These are phyloP conservation scores for Rissa tridactyla DNA, from an alignment of 2,113 vertebrate genomes.

Conservation along the genomic window DNA sequence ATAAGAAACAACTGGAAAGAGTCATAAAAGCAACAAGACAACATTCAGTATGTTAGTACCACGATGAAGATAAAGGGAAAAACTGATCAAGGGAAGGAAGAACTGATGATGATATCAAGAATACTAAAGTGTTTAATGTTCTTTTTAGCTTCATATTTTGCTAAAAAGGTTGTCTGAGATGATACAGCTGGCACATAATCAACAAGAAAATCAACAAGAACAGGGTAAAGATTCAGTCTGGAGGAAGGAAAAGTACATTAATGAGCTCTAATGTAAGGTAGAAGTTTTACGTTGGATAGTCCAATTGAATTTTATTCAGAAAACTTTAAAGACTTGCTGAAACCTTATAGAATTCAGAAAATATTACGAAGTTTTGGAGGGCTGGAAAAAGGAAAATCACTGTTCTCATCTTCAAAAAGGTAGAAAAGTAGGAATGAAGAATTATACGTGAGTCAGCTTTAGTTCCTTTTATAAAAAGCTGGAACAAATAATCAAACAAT, in stretches of 20 bases:
- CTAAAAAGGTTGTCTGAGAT: neutral
- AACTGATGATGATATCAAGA: neutral
- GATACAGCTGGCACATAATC: neutral
- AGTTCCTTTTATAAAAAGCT: neutral
- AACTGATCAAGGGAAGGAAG: neutral
- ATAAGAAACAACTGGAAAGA: neutral
- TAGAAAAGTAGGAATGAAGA: neutral
- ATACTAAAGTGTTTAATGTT: neutral
- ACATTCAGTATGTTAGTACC: neutral
- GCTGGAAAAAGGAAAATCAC: neutral
- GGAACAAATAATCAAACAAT: constrained; percentile 33
- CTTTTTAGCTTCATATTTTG: neutral
- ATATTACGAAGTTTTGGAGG: neutral
- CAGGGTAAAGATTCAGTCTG: neutral
- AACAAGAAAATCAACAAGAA: constrained; percentile 9
- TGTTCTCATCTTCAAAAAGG: neutral
- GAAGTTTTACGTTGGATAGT: neutral
- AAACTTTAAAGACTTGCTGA: neutral
- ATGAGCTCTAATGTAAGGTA: neutral
- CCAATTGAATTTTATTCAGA: neutral
- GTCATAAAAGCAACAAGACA: neutral
- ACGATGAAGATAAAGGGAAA: neutral
- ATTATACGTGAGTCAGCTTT: neutral
- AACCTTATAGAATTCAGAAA: neutral
- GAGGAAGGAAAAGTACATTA: neutral